Evolutionary conservation across 2,113 vertebrate species (phyloP).

Genomic region (Lepisosteus oculatus): DNA sequence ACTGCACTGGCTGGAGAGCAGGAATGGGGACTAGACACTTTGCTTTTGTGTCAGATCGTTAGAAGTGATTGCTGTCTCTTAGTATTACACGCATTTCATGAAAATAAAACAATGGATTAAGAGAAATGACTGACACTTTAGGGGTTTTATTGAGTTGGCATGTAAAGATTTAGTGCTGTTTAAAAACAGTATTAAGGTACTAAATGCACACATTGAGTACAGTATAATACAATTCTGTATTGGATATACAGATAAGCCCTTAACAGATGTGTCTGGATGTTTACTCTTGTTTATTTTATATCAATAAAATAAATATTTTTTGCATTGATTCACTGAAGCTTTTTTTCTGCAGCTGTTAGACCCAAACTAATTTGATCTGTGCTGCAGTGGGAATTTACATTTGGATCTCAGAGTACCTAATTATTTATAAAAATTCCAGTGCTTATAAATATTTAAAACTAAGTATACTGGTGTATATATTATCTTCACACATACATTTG

Average conservation of each 20-base stretch:
- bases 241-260: conserved; percentile 42
- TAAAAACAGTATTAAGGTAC: conserved; percentile 32
- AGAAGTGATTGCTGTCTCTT: too few species aligned
- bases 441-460: conserved; percentile 6
- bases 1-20: background rate
- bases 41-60: too few species aligned
- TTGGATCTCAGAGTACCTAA: conserved; percentile 10
- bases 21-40: background rate
- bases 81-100: background rate
- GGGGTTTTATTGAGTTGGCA: background rate
- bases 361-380: conserved; percentile 13
- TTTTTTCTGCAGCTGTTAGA: conserved; percentile 20
- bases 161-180: conserved; percentile 13
- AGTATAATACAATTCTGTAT: conserved; percentile 34
- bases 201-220: conserved; percentile 35
- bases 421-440: conserved; percentile 14
- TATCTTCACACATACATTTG: background rate
- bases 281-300: conserved; percentile 51
- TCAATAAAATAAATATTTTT: conserved; percentile 49
- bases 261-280: conserved; percentile 59
- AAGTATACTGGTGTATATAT: conserved; percentile 8
- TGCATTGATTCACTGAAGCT: conserved; percentile 19
- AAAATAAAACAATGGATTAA: conserved; percentile 7
- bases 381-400: conserved; percentile 11
- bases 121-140: background rate